Base-by-base conservation (phyloP, 2,113 vertebrate species). In the Strix aluco region DNA sequence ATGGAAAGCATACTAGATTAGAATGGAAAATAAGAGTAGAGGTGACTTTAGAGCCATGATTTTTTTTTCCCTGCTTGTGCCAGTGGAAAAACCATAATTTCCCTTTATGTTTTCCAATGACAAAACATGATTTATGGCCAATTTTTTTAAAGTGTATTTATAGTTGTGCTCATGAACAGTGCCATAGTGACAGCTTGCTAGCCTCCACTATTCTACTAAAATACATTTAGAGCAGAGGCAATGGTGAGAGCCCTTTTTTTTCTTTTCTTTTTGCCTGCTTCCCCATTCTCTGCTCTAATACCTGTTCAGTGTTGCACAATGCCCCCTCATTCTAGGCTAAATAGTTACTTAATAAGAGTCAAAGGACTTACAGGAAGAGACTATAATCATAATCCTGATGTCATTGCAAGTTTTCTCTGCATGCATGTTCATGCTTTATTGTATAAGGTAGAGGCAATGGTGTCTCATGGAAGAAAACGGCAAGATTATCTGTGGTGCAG, bases 21-120 rank as follows among this genome's bases (percentile, higher is more conserved):
- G 94, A 96, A 94, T 95, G 63, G 88, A 96, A 97, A 97, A 90
- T 94, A 96, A 84, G 77, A 94, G 61, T 82, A 96, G 86, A 95
- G 81, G 84, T 97, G 95, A 97, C 92, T 96, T 94, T 82, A 88
- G 32, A 95, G 46, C 9, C 91, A 79, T 44, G 65, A 83, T 20
- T 73, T 17, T 21, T 46, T 66, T 38, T 27, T n/a, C 5, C 30
- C 23, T 3, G 10, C 15, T 90, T 89, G 81, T 83, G 38, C 79
- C 86, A 90, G 72, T 92, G 66, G 70, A 82, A 96, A 96, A 90
- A 69, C 27, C 73, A 46, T 92, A 86, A 94, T 92, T 88, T 96
- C 70, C 44, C 38, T 96, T 86, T 92, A 90, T 95, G 75, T 77
- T 97, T 51, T 91, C n/a, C 63, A 59, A 16, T 78, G 88, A 91